phyloP scores from a whole-genome alignment of 2,797 vertebrate genomes.

The Nasua narica region DNA sequence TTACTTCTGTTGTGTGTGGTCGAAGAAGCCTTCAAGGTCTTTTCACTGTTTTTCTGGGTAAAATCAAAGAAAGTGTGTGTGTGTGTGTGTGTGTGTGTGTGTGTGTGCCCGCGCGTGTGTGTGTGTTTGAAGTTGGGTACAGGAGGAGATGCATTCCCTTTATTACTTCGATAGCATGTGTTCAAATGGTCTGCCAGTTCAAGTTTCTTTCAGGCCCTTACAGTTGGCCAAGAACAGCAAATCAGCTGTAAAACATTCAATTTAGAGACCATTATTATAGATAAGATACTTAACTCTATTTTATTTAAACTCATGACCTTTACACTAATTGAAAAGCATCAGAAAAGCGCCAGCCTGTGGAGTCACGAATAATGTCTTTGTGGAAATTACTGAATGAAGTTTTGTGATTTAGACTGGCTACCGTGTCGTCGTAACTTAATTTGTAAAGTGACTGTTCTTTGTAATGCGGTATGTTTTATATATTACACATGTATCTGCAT shows the following conservation, averaged over 20 bases:
- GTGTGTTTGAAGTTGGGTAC: background rate
- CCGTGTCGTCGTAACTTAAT: background rate
- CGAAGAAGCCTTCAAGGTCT: background rate
- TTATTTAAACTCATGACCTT: constrained; percentile 67
- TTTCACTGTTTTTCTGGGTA: background rate
- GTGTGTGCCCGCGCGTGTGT: too few relatives aligned
- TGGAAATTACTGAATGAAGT: constrained; percentile 31
- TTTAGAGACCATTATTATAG: constrained; percentile 51
- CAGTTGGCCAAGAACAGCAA: constrained; percentile 52
- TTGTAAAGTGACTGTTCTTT: constrained; percentile 33
- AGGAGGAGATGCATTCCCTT: background rate
- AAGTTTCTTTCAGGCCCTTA: constrained; percentile 7
- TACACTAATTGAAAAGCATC: constrained; percentile 69
- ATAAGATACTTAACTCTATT: constrained; percentile 62
- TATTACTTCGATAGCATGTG: background rate
- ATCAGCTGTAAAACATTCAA: constrained; percentile 54
- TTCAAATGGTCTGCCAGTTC: background rate
- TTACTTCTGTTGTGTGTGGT: background rate
- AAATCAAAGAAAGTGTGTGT: background rate
- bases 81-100: background rate
- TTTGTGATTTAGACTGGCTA: background rate
- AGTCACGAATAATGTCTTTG: constrained; percentile 40
- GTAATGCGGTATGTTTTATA: background rate
- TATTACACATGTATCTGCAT: constrained; percentile 11
- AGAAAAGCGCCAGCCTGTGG: constrained; percentile 32